Evolutionary conservation across 2,797 vertebrate genomes (phyloP), one percentile per base, ranked within the genome.

Genomic region (Pangasius krempfi): DNA sequence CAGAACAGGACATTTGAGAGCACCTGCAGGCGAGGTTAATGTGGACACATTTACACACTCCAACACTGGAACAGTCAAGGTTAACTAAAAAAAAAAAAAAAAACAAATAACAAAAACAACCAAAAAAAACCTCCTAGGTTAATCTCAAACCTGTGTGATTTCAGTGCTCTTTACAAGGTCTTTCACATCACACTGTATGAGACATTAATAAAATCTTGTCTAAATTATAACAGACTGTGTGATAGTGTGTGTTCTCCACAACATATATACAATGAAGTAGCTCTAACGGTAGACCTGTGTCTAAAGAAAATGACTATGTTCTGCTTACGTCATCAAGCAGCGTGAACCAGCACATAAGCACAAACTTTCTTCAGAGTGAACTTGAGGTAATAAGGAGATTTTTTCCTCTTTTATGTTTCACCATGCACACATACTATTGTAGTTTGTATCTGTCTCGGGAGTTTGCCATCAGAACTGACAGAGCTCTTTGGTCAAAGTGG

Each of bases 11-110:
- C 64, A 40, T 58, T 27, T 56, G 64, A 54, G 83, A 85, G 25
- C 58, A 33, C 40, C 82, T 84, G 62, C 82, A 84, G 82, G 62
- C 14, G 40, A 52, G 40, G 62, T 47, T 68, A 47, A 68, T 68
- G 60, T 66, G 62, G 84, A 73, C 82, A 68, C 62, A 33, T 52
- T 68, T 33, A 68, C 68, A 84, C 16, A n/a, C 79, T 81, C 54
- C 79, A 60, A 40, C 54, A n/a, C 60, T 3, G 60, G 60, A 84
- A 50, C 81, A 47, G 8, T 66, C 60, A 84, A 66, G 81, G 81
- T 84, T 62, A 50, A 62, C 33, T 20, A 18, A 20, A 54, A 79
- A 30, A 64, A n/a, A 64, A 62, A 6, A 56, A 22, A 8, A 60
- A 56, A 16, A 30, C 18, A 54, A 79, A 30, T 47, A n/a, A 64